A percentile compares a stretch with the other conserved stretches of the same genome.
Conservation (phyloP, 2,888 invertebrate genomes). For the Conus canariensis region DNA sequence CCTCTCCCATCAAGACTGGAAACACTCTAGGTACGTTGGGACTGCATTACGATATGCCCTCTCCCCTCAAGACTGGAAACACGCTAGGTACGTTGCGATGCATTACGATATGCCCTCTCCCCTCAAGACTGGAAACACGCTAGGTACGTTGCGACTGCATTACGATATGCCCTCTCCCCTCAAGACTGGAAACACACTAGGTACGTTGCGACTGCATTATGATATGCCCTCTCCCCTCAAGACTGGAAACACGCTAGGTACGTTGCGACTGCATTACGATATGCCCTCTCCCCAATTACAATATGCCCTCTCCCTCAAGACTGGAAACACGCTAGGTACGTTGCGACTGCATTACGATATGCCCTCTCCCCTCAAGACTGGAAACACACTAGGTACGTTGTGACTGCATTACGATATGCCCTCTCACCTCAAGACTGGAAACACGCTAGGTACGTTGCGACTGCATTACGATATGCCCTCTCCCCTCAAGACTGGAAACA, state of each 20-base stretch:
- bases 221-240: constrained; percentile 85
- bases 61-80: constrained; percentile 83
- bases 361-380: constrained; percentile 84
- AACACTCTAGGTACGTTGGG: constrained; percentile 85
- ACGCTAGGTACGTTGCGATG: constrained; percentile 86
- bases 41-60: constrained; percentile 87
- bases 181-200: constrained; percentile 85
- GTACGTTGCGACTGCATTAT: constrained; percentile 84
- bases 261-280: constrained; percentile 82
- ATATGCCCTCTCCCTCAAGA: no score
- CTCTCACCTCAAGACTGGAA: constrained; percentile 84
- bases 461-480: constrained; percentile 86
- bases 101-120: constrained; percentile 87
- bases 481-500: constrained; percentile 83
- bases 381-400: constrained; percentile 85
- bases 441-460: constrained; percentile 86
- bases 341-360: constrained; percentile 84
- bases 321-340: constrained; percentile 86
- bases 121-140: constrained; percentile 83
- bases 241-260: constrained; percentile 86
- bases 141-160: constrained; percentile 85
- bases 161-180: constrained; percentile 87
- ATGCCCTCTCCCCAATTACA: constrained; percentile 90
- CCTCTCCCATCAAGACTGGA: constrained; percentile 84
- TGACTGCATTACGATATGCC: constrained; percentile 85